phyloP scores from a whole-genome alignment of 2,888 invertebrate species.

The Plemyria rubiginata region DNA sequence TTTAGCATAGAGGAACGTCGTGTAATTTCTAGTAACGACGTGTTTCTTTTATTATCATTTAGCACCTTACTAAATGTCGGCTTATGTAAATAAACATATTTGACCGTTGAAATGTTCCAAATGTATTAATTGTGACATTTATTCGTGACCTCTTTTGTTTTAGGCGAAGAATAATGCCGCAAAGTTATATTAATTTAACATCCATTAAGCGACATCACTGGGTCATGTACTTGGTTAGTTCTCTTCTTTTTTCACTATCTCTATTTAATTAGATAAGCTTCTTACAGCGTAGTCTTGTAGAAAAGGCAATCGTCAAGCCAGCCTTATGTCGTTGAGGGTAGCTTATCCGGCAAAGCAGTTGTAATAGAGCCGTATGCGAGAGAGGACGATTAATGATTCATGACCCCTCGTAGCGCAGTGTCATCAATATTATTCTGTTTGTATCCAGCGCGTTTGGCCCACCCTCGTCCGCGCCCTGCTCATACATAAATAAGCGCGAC shows the following conservation, averaged over 20 bases:
- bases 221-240: too few relatives aligned
- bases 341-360: conserved; percentile 79
- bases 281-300: not conserved
- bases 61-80: conserved; percentile 45
- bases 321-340: conserved; percentile 72
- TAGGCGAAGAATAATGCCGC: not conserved
- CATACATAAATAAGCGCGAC: conserved; percentile 85
- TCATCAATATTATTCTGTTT: conserved; percentile 86
- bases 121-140: not conserved
- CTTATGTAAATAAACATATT: conserved; percentile 15
- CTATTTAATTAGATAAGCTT: too few relatives aligned
- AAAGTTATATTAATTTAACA: not conserved
- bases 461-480: conserved; percentile 82
- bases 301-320: conserved; percentile 56
- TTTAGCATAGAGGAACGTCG: conserved; percentile 72
- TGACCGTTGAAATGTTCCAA: not conserved
- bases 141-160: not conserved
- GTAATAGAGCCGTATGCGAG: conserved; percentile 84
- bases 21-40: conserved; percentile 80
- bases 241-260: too few relatives aligned
- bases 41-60: conserved; percentile 78
- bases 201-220: not conserved
- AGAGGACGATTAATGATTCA: conserved; percentile 85
- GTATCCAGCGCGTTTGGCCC: conserved; percentile 81
- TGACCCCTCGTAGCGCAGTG: conserved; percentile 84